Evolutionary conservation across 2,113 vertebrate genomes (phyloP).

Genomic region (Zosterops hypoxanthus): DNA sequence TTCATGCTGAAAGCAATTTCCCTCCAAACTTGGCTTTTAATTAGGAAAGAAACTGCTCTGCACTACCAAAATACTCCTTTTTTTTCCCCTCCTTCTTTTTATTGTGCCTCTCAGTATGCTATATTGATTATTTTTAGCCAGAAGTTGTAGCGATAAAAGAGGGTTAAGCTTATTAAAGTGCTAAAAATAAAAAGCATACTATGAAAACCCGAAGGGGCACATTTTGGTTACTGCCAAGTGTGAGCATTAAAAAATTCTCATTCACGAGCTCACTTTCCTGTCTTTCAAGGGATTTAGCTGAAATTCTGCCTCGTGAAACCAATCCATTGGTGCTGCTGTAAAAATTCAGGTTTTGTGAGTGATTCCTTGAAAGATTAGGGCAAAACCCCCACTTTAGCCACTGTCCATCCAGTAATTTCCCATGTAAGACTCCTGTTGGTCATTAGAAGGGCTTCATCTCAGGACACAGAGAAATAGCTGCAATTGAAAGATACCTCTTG

Average conservation of each 20-base stretch:
- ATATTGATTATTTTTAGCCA: conserved; percentile 18
- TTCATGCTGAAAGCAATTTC: not conserved
- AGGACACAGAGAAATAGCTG: not conserved
- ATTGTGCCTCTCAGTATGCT: not conserved
- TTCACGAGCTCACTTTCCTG: not conserved
- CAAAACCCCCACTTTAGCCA: not conserved
- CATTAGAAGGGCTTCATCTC: not conserved
- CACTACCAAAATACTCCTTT: not conserved
- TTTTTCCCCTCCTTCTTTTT: not conserved
- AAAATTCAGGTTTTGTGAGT: not conserved
- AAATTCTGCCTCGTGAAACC: not conserved
- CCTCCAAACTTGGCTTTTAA: conserved; percentile 2
- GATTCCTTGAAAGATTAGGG: not conserved
- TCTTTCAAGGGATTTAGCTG: not conserved
- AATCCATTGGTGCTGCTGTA: not conserved
- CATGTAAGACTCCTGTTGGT: not conserved
- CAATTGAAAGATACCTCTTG: not conserved
- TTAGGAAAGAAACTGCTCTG: not conserved
- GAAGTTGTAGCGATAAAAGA: not conserved
- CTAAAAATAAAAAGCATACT: conserved; percentile 17
- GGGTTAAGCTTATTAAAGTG: conserved; percentile 23
- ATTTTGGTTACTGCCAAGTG: conserved; percentile 28
- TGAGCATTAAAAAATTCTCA: not conserved
- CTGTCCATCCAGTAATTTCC: not conserved
- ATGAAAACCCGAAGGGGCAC: conserved; percentile 20